Evolutionary conservation across 2,797 vertebrate genomes (phyloP).

Genomic region (Chromis chromis): DNA sequence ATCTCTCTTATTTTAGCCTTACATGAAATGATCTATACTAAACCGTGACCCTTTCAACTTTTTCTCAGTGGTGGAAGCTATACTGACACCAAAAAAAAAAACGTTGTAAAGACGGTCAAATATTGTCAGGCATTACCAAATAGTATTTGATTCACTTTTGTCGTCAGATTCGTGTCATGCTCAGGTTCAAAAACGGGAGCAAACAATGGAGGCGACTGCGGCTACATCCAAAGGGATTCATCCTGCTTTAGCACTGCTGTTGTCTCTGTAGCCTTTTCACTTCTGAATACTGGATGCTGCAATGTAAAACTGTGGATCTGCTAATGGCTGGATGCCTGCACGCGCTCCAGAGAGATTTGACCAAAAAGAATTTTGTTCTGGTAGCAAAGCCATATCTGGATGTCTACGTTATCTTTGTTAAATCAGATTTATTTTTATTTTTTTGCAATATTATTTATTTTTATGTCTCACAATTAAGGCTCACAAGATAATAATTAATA

Average conservation of each 20-base stretch:
- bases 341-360: conserved; percentile 3
- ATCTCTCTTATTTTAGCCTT: conserved; percentile 15
- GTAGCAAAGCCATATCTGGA: background rate
- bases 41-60: background rate
- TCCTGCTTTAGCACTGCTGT: conserved; percentile 17
- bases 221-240: conserved; percentile 12
- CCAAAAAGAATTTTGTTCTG: background rate
- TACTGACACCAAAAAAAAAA: background rate
- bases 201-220: background rate
- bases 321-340: conserved; percentile 32
- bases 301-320: conserved; percentile 5
- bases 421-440: background rate
- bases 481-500: conserved; percentile 30
- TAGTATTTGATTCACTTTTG: too few relatives aligned
- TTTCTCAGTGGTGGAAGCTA: background rate
- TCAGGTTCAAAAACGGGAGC: background rate
- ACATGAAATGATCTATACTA: background rate
- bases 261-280: conserved; percentile 8
- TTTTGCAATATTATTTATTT: conserved; percentile 40
- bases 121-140: too few relatives aligned
- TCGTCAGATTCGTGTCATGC: too few relatives aligned
- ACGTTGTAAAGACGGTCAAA: too few relatives aligned
- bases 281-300: conserved; percentile 15
- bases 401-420: conserved; percentile 14
- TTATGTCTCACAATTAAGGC: conserved; percentile 36